Base-by-base conservation (phyloP, 2,113 vertebrate genomes). In the Gasterosteus nipponicus region DNA sequence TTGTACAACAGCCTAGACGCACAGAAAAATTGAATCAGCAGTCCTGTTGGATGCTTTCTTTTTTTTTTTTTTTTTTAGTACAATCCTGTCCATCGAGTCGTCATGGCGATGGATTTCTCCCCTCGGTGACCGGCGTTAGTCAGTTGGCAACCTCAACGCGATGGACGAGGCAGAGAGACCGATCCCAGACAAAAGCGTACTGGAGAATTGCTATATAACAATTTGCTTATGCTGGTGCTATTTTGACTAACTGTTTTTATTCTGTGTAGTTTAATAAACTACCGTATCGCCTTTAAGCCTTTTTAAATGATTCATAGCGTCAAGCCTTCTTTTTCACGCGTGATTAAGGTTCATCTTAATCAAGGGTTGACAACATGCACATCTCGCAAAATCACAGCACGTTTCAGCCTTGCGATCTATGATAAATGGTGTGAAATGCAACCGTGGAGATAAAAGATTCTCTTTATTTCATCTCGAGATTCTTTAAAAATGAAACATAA, bases 21-120 rank as follows among this genome's bases (percentile, higher is more conserved):
- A 73, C 47, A 58, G 26, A 75, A 8, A 65, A 69, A 86, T 49
- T 49, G 54, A 84, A 46, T 60, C 63, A 44, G 59, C 81, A 65
- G 61, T 65, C 68, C 64, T 60, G 66, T 54, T 63, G 53, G 41
- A 69, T 60, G 62, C 56, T 60, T 22, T 53, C 9, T 15, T 9
- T 51, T n/a, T 51, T 53, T 51, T 29, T 9, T 51, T n/a, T 51
- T 58, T 79, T 74, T 59, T 81, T n/a, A 74, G 85, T 80, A 72
- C 59, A 47, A 78, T 78, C 71, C 57, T 59, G 61, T 65, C 79
- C 64, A 67, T 70, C 9, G 10, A 54, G 65, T 84, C 49, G 19
- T 77, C 70, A 39, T 39, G 41, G 51, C 61, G 3, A 66, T 72
- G 53, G 72, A 82, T 49, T 84, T 71, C 42, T 69, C 42, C 44